Conservation (phyloP, 2,113 vertebrate genomes). For the Poeciliopsis occidentalis region DNA sequence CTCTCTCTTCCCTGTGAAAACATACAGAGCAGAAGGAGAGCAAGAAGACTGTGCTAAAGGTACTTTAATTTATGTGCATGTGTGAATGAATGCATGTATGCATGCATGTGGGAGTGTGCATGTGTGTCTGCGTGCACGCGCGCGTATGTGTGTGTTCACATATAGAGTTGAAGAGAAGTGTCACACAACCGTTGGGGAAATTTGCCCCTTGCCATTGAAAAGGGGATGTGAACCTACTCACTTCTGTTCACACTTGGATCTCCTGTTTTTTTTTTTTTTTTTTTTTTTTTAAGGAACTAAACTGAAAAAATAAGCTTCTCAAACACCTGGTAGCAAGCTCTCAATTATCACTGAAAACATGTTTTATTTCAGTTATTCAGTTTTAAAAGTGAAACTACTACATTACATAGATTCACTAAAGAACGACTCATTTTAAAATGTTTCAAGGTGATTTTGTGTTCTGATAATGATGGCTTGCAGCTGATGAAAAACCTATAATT, state of each 20-base stretch:
- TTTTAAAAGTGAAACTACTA: conserved; percentile 9
- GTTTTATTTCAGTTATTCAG: neutral
- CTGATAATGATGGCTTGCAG: too few species aligned
- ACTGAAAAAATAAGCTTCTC: conserved; percentile 7
- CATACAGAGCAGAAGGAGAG: conserved; percentile 34
- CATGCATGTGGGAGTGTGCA: neutral
- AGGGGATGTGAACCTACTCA: conserved; percentile 74
- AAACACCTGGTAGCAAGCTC: conserved; percentile 24
- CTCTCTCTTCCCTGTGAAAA: conserved; percentile 28
- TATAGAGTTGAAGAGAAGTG: neutral
- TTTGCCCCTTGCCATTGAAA: conserved; percentile 60
- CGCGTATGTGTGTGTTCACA: conserved; percentile 2
- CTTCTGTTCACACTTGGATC: conserved; percentile 58
- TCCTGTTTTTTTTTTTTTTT: neutral
- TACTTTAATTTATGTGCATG: conserved; percentile 8
- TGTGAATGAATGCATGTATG: conserved; percentile 12
- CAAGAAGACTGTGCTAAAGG: conserved; percentile 46
- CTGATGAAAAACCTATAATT: too few species aligned
- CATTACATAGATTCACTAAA: too few species aligned
- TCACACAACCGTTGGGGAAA: conserved; percentile 16
- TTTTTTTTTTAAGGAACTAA: conserved; percentile 51
- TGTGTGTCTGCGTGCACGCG: neutral
- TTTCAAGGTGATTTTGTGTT: too few species aligned
- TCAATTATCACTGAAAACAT: conserved; percentile 8
- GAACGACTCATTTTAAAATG: too few species aligned